phyloP scores from a whole-genome alignment of 2,113 vertebrate species.

The Okapia johnstoni region DNA sequence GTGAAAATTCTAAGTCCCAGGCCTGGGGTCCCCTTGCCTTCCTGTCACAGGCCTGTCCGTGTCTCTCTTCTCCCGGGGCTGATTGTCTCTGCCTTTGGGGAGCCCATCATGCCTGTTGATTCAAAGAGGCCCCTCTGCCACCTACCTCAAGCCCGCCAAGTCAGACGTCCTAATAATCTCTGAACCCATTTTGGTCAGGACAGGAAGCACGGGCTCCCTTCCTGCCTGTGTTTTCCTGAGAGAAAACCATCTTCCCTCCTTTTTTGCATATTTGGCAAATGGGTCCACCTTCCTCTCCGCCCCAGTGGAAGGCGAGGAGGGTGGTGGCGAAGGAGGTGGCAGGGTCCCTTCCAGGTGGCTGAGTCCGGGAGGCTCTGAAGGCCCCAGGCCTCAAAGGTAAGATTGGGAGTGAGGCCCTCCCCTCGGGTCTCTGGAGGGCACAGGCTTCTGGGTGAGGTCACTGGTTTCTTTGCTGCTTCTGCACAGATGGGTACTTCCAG shows the following conservation, averaged over 20 bases:
- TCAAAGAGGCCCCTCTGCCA: not conserved
- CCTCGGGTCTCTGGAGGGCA: not conserved
- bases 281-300: constrained; percentile 58
- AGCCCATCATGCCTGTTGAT: constrained; percentile 42
- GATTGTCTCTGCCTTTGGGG: not conserved
- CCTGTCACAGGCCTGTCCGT: fast-evolving
- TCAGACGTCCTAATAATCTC: constrained; percentile 55
- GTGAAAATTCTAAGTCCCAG: not conserved
- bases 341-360: not conserved
- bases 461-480: not conserved
- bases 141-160: constrained; percentile 4
- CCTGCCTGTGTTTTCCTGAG: constrained; percentile 60
- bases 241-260: constrained; percentile 60
- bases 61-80: not conserved
- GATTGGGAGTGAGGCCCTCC: not conserved
- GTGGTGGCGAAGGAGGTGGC: not conserved
- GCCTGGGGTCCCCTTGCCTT: not conserved
- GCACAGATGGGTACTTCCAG: not conserved
- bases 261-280: constrained; percentile 67
- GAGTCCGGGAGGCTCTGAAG: not conserved
- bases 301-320: constrained; percentile 27
- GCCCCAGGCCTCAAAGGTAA: not conserved
- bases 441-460: constrained; percentile 24
- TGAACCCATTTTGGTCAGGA: constrained; percentile 45
- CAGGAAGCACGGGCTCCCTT: constrained; percentile 67